Percentiles rank a stretch among this genome's conserved stretches.
phyloP scores from a whole-genome alignment of 2,888 invertebrate genomes.

The Coenonympha glycerion region DNA sequence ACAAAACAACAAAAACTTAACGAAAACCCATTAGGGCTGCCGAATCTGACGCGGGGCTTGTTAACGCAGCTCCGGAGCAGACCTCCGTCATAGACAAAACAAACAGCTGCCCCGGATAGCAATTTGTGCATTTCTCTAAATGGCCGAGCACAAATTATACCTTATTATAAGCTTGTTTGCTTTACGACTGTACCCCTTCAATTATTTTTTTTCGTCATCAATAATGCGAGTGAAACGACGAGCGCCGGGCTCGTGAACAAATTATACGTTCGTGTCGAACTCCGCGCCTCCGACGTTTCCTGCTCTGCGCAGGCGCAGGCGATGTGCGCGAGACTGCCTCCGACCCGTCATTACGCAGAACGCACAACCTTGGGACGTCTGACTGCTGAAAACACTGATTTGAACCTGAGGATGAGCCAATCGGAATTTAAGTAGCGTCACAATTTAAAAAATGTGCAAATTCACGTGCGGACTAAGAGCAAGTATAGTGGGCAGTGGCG shows the following conservation, averaged over 20 bases:
- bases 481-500: too few species aligned
- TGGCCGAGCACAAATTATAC: constrained; percentile 75
- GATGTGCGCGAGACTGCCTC: constrained; percentile 27
- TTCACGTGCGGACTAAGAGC: too few species aligned
- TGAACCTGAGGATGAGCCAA: too few species aligned
- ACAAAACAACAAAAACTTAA: constrained; percentile 70
- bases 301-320: constrained; percentile 23
- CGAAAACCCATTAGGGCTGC: constrained; percentile 76
- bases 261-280: constrained; percentile 65
- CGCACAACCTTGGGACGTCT: not conserved
- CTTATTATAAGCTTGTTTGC: constrained; percentile 77
- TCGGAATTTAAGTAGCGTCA: too few species aligned
- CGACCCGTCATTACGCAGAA: constrained; percentile 40
- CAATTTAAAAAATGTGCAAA: too few species aligned
- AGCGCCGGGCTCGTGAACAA: constrained; percentile 59
- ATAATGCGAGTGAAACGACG: constrained; percentile 59
- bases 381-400: not conserved
- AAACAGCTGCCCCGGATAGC: constrained; percentile 70
- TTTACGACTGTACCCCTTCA: constrained; percentile 74
- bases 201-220: constrained; percentile 74
- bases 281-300: constrained; percentile 64
- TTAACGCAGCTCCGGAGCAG: constrained; percentile 67
- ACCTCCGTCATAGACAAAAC: constrained; percentile 76
- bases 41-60: constrained; percentile 76
- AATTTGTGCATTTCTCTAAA: constrained; percentile 76